Evolutionary conservation across 2,888 invertebrate genomes (phyloP).

Genomic region (Lasius platythorax): DNA sequence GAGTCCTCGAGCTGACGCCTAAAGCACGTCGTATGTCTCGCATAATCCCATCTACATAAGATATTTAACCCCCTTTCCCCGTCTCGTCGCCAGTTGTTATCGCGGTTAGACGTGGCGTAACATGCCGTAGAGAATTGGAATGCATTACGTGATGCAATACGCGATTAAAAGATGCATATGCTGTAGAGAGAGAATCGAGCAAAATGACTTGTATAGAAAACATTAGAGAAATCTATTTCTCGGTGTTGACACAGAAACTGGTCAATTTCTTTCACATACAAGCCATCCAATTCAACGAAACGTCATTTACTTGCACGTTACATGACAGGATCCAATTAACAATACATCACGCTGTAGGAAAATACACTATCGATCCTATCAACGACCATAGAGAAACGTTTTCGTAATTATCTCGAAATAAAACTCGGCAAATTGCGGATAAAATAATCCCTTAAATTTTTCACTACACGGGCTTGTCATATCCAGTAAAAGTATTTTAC

Average conservation of each 20-base stretch:
- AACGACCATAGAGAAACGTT: not conserved
- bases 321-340: conserved; percentile 29
- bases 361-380: not conserved
- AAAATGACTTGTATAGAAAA: not conserved
- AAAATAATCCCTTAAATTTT: conserved; percentile 12
- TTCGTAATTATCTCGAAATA: conserved; percentile 7
- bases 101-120: conserved; percentile 23
- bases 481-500: not conserved
- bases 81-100: conserved; percentile 28
- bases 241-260: not conserved
- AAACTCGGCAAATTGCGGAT: not conserved
- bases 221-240: not conserved
- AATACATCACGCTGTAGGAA: conserved; percentile 4
- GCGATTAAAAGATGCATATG: not conserved
- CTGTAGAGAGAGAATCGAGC: not conserved
- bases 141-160: not conserved
- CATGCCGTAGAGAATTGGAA: conserved; percentile 9
- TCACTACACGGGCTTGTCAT: not conserved
- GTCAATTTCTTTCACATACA: not conserved
- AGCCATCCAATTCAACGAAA: conserved; percentile 10
- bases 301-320: conserved; percentile 18
- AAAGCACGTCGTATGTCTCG: conserved; percentile 43
- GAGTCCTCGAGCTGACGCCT: conserved; percentile 50
- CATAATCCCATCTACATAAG: conserved; percentile 71
- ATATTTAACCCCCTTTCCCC: conserved; percentile 52